Base-by-base conservation (phyloP, 2,113 vertebrate species). In the Otus sunia region DNA sequence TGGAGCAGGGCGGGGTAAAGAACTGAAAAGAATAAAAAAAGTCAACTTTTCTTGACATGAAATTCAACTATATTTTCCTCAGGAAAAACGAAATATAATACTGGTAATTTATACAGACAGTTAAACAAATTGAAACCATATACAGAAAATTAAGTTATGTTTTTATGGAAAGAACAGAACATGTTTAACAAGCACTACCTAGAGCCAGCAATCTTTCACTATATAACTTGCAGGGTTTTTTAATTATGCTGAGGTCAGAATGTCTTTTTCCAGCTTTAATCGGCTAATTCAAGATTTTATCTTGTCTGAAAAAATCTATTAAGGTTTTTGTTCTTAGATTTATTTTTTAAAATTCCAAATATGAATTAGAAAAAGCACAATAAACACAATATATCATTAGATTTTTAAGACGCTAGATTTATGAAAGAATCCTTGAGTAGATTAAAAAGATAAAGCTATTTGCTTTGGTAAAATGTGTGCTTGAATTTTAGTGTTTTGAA, bases 81-180 rank as follows among this genome's bases (percentile, higher is more conserved):
- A 95, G 92, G 77, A 94, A 97, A 94, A 96, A 87, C 5, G 71
- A 95, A 92, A 96, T 73, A 37, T 45, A 94, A 92, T 94, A 56
- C 81, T 71, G 71, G 77, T 92, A 94, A 97, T 97, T 97, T 94
- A 95, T 94, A 95, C 80, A 95, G 95, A 95, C 77, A 92, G 78
- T 91, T 91, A 86, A 83, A 94, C 95, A 97, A 97, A 97, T 97
- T 97, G 96, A 97, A 97, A 95, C 96, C 96, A 95, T 90, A 88
- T 87, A 94, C 86, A 12, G 62, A 96, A 94, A 96, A 96, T 94
- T 94, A 90, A 92, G 81, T 95, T 95, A 94, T 36, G 56, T 45
- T 88, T 96, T 95, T 96, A 95, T 97, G 95, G 97, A 97, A 97
- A 96, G 84, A 97, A 94, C 96, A 97, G 91, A 92, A 72, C 88